phyloP scores from a whole-genome alignment of 2,113 vertebrate species.

The Atractosteus spatula region DNA sequence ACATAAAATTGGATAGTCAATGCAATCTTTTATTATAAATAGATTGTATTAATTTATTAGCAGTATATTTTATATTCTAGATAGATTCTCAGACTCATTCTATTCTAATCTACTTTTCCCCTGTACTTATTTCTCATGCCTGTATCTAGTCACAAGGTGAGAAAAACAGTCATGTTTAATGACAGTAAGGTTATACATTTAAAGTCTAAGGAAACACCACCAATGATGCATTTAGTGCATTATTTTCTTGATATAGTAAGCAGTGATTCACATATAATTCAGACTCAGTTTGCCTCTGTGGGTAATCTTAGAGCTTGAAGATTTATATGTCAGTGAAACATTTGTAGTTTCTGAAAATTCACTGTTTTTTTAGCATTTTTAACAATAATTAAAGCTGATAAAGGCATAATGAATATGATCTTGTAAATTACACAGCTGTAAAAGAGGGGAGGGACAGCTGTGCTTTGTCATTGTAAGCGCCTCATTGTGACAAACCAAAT shows the following conservation, averaged over 20 bases:
- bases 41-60: no score
- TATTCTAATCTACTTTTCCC: no score
- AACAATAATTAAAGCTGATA: background rate
- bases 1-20: no score
- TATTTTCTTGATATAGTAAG: constrained; percentile 46
- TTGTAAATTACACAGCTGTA: background rate
- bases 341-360: background rate
- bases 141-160: constrained; percentile 44
- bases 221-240: constrained; percentile 52
- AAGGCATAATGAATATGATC: background rate
- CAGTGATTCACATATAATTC: background rate
- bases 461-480: no score
- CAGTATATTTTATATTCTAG: no score
- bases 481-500: no score
- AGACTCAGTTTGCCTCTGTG: background rate
- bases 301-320: background rate
- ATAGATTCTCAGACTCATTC: no score
- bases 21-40: no score
- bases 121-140: constrained; percentile 43
- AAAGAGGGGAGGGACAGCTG: no score
- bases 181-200: constrained; percentile 22
- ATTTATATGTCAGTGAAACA: constrained; percentile 1
- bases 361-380: background rate
- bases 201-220: constrained; percentile 29
- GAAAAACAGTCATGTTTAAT: constrained; percentile 19